These are phyloP conservation scores for Rutpela maculata DNA, from an alignment of 2,888 invertebrate species.

Conservation along the genomic window DNA sequence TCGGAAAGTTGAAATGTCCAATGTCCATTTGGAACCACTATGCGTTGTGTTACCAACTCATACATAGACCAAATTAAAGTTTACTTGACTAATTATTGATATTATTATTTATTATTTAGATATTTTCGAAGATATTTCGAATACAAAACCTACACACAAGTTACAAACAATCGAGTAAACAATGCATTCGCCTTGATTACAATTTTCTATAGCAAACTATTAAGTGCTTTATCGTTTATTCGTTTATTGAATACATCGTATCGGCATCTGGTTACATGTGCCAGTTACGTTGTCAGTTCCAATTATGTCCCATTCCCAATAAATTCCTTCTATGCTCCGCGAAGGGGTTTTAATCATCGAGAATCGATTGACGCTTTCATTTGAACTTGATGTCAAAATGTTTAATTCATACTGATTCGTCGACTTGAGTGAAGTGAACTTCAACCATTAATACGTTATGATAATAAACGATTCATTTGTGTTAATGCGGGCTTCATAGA, in stretches of 20 bases:
- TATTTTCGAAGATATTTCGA: background rate
- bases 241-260: background rate
- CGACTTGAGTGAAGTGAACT: background rate
- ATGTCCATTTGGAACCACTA: too few relatives aligned
- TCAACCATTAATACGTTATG: background rate
- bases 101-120: background rate
- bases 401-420: background rate
- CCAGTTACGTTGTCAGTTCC: background rate
- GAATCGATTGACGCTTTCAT: slow-evolving; percentile 2
- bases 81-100: too few relatives aligned
- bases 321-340: background rate
- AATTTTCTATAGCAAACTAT: background rate
- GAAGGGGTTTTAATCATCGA: background rate
- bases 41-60: too few relatives aligned
- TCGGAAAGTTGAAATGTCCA: too few relatives aligned
- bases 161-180: background rate
- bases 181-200: background rate
- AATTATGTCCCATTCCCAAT: slow-evolving; percentile 2
- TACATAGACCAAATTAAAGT: too few relatives aligned
- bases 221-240: background rate
- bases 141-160: background rate
- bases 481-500: background rate
- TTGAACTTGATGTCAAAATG: slow-evolving; percentile 7
- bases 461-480: background rate
- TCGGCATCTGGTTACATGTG: slow-evolving; percentile 6